Evolutionary conservation across 2,113 vertebrate genomes (phyloP).

Genomic region (Anser cygnoides): DNA sequence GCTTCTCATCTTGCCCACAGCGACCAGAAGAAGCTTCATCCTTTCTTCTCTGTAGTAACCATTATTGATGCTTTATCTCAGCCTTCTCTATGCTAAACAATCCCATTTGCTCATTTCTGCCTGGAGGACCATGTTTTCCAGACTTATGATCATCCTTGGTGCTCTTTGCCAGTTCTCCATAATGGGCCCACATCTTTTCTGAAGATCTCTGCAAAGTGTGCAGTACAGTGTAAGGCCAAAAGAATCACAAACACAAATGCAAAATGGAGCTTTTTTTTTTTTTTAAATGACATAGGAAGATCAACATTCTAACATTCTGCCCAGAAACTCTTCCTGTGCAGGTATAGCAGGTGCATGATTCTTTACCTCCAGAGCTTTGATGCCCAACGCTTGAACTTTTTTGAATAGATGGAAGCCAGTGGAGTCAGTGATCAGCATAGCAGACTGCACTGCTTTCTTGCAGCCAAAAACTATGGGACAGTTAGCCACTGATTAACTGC

Average conservation of each 20-base stretch:
- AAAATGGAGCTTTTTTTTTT: neutral
- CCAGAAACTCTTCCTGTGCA: neutral
- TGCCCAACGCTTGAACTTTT: neutral
- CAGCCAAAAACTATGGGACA: neutral
- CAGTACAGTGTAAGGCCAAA: neutral
- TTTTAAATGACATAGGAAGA: neutral
- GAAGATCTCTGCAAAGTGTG: neutral
- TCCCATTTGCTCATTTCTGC: neutral
- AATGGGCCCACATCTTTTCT: fast-evolving
- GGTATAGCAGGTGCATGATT: neutral
- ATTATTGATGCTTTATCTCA: neutral
- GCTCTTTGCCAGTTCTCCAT: neutral
- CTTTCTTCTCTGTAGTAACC: neutral
- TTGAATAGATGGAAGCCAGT: neutral
- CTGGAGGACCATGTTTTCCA: neutral
- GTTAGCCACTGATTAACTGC: fast-evolving
- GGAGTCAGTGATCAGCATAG: neutral
- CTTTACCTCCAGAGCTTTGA: neutral
- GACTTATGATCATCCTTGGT: neutral
- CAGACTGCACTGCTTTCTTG: neutral
- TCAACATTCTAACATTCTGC: neutral
- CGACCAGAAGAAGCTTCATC: neutral
- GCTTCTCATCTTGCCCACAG: neutral
- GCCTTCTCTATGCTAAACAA: neutral
- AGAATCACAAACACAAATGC: too few relatives aligned